Evolutionary conservation across 2,797 vertebrate genomes (phyloP).

Genomic region (Oryzias sinensis): DNA sequence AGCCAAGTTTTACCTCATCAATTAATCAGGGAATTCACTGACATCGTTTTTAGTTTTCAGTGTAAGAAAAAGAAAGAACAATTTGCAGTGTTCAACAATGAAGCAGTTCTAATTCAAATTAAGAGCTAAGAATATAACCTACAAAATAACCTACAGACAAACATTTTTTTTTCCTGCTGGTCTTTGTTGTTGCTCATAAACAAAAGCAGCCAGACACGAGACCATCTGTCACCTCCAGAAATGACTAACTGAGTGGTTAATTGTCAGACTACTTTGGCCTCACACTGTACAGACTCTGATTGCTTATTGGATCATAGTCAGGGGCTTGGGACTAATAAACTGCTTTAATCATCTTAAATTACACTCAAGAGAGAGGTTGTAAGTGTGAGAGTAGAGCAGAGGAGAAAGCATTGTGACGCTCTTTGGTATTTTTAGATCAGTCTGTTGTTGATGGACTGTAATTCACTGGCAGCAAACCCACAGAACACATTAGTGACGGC

Average conservation of each 20-base stretch:
- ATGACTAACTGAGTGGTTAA: conserved; percentile 39
- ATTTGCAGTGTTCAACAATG: conserved; percentile 9
- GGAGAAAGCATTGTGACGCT: conserved; percentile 19
- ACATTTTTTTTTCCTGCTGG: neutral
- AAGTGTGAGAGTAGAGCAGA: conserved; percentile 41
- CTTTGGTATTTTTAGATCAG: conserved; percentile 25
- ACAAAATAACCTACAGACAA: neutral
- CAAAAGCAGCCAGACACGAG: neutral
- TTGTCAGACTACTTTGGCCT: conserved; percentile 33
- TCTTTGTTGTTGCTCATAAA: neutral
- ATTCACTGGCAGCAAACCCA: conserved; percentile 38
- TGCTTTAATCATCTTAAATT: conserved; percentile 49
- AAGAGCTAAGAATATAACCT: neutral
- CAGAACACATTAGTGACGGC: conserved; percentile 40
- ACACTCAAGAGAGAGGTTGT: conserved; percentile 39
- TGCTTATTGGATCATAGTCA: conserved; percentile 42
- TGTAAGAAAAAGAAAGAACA: conserved; percentile 3
- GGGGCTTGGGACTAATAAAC: conserved; percentile 43
- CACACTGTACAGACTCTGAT: conserved; percentile 26
- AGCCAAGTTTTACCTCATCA: neutral
- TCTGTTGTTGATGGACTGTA: conserved; percentile 26
- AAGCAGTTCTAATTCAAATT: conserved; percentile 10
- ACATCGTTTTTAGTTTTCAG: neutral
- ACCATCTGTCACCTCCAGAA: conserved; percentile 1
- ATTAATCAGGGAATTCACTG: too few relatives aligned